A percentile compares a stretch with the other conserved stretches of the same genome.
Evolutionary conservation across 2,113 vertebrate species (phyloP).

Genomic region (Porphyrio hochstetteri): DNA sequence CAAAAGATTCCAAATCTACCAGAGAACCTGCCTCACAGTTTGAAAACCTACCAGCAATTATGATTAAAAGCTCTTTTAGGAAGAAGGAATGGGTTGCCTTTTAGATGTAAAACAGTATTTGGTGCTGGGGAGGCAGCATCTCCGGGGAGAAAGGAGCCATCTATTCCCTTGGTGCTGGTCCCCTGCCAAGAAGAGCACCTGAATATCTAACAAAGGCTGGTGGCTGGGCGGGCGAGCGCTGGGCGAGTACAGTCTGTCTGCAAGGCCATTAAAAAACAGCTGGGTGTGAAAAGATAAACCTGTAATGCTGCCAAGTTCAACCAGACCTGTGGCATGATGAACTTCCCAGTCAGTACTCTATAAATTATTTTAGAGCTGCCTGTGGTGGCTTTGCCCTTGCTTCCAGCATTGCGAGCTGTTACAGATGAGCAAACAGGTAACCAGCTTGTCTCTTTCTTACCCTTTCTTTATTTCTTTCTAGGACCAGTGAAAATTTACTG

Average conservation of each 20-base stretch:
- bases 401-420: background rate
- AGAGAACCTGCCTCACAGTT: background rate
- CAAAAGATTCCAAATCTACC: background rate
- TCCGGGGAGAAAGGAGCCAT: background rate
- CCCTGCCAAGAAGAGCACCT: background rate
- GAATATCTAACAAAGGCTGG: background rate
- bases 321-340: background rate
- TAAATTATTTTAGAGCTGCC: conserved; percentile 25
- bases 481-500: background rate
- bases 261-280: conserved; percentile 17
- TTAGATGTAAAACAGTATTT: background rate
- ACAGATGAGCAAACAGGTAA: background rate
- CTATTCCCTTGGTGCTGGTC: background rate
- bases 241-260: background rate
- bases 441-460: background rate
- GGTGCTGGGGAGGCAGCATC: background rate
- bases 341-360: background rate
- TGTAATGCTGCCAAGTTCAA: conserved; percentile 14
- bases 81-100: background rate
- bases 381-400: background rate
- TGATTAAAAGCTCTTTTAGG: background rate
- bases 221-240: background rate
- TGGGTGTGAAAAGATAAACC: conserved; percentile 38
- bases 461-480: background rate
- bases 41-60: background rate